Evolutionary conservation across 1,140 invertebrate species (phyloP).

Genomic region (Druon quercuslanigerum): DNA sequence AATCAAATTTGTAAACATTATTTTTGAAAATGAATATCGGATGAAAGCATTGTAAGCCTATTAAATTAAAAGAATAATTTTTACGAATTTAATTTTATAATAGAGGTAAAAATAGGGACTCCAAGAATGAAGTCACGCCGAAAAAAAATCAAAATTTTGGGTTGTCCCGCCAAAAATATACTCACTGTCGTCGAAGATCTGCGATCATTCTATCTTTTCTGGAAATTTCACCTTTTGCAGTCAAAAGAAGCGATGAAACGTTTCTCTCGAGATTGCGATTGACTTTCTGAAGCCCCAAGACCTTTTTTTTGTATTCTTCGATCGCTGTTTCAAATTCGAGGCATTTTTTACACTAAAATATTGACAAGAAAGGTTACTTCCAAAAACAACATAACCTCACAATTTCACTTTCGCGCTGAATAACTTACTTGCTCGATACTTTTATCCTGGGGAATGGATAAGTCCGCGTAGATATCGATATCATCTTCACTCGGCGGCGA

Average conservation of each 20-base stretch:
- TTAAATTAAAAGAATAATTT: too few species aligned
- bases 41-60: too few species aligned
- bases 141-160: neutral
- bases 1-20: too few species aligned
- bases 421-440: slow-evolving; percentile 45
- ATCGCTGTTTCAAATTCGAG: slow-evolving; percentile 49
- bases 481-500: slow-evolving; percentile 60
- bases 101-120: too few species aligned
- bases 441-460: slow-evolving; percentile 49
- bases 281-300: slow-evolving; percentile 48
- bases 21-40: too few species aligned
- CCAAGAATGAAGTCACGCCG: neutral
- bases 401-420: neutral
- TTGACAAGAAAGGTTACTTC: slow-evolving; percentile 36
- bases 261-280: slow-evolving; percentile 65
- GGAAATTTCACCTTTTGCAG: slow-evolving; percentile 72
- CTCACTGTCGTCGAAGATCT: slow-evolving; percentile 67
- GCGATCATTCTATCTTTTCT: slow-evolving; percentile 72
- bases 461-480: slow-evolving; percentile 68
- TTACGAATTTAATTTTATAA: too few species aligned
- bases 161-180: slow-evolving; percentile 32
- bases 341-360: slow-evolving; percentile 41
- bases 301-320: slow-evolving; percentile 40
- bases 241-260: slow-evolving; percentile 72
- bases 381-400: slow-evolving; percentile 42